Percentiles rank a stretch among this genome's conserved stretches.
phyloP scores from a whole-genome alignment of 2,888 invertebrate genomes.

The Cyaniris semiargus region DNA sequence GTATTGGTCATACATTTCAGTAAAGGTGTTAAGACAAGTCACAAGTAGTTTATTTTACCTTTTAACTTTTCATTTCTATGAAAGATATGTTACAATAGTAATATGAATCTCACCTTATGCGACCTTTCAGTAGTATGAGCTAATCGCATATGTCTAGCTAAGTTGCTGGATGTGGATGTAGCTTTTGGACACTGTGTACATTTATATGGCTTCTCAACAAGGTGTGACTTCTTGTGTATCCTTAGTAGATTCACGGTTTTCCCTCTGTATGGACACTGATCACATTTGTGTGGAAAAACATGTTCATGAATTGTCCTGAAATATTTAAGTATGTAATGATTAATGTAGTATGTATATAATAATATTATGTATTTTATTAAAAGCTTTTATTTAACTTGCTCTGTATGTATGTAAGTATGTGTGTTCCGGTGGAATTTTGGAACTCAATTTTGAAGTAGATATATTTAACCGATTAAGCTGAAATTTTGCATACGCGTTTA shows the following conservation, averaged over 20 bases:
- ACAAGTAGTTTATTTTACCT: too few species aligned
- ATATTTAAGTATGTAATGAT: neutral
- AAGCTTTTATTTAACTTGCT: too few species aligned
- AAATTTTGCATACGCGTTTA: too few species aligned
- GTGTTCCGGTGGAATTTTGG: too few species aligned
- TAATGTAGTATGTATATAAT: neutral
- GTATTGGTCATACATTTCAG: too few species aligned
- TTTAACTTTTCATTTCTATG: too few species aligned
- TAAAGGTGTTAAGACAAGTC: too few species aligned
- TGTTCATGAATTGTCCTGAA: slow-evolving; percentile 63
- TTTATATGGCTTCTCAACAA: slow-evolving; percentile 67
- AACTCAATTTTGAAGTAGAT: too few species aligned
- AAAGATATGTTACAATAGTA: neutral
- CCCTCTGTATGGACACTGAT: slow-evolving; percentile 67
- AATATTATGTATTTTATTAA: too few species aligned
- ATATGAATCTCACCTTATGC: slow-evolving; percentile 56
- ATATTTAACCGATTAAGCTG: too few species aligned
- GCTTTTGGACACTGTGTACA: slow-evolving; percentile 67
- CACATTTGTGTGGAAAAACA: slow-evolving; percentile 70
- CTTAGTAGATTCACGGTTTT: slow-evolving; percentile 67
- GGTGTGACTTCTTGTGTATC: slow-evolving; percentile 66
- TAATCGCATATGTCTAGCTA: slow-evolving; percentile 69
- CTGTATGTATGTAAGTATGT: too few species aligned
- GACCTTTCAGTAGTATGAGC: slow-evolving; percentile 67
- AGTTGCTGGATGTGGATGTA: slow-evolving; percentile 67